Percentiles rank a stretch among this genome's conserved stretches.
Conservation (phyloP, 2,888 invertebrate genomes). For the Therioaphis trifolii region DNA sequence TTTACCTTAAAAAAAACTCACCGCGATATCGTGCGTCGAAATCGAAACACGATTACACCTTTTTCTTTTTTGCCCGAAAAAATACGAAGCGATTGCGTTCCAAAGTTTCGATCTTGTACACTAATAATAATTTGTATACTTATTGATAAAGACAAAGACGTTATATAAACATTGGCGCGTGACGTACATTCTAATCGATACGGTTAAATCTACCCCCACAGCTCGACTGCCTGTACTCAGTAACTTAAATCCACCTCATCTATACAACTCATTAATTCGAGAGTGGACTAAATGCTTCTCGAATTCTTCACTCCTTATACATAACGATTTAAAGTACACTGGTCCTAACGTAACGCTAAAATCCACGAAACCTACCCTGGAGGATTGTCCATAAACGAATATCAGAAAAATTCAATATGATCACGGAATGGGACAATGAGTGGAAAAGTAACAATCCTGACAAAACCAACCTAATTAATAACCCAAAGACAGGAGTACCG, state of each 20-base stretch:
- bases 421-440: constrained; percentile 2
- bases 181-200: too few relatives aligned
- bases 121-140: too few relatives aligned
- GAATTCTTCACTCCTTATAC: neutral
- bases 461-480: neutral
- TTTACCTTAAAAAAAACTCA: too few relatives aligned
- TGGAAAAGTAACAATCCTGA: neutral
- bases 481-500: constrained; percentile 1
- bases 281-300: constrained; percentile 16
- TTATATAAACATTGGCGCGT: too few relatives aligned
- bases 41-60: too few relatives aligned
- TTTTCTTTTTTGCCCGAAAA: too few relatives aligned
- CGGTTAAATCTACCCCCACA: constrained; percentile 13
- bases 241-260: constrained; percentile 12
- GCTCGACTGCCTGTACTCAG: too few relatives aligned
- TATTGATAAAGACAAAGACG: too few relatives aligned
- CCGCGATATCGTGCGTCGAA: too few relatives aligned
- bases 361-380: constrained; percentile 35
- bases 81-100: too few relatives aligned
- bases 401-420: too few relatives aligned
- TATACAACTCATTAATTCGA: constrained; percentile 16
- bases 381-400: constrained; percentile 23
- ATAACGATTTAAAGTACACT: constrained; percentile 18
- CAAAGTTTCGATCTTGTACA: too few relatives aligned
- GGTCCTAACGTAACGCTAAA: constrained; percentile 17